Percentiles rank a stretch among this genome's conserved stretches.
Evolutionary conservation across 1,140 invertebrate species (phyloP).

Genomic region (Pectinophora gossypiella): DNA sequence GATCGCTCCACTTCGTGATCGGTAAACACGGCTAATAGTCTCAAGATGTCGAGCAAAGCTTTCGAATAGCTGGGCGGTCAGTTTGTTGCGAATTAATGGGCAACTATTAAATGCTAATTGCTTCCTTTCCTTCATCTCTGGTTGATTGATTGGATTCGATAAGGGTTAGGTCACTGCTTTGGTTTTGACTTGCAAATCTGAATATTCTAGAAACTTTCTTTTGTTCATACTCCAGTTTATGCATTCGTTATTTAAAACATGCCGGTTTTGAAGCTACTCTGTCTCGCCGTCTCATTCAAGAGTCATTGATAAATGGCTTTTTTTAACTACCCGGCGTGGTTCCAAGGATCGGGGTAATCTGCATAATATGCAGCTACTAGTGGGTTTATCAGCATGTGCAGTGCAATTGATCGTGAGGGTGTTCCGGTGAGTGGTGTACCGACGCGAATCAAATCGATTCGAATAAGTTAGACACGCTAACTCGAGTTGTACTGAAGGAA

Average conservation of each 20-base stretch:
- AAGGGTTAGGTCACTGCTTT: no score
- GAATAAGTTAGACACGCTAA: no score
- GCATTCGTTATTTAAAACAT: not conserved
- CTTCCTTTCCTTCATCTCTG: no score
- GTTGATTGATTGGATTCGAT: no score
- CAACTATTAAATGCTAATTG: no score
- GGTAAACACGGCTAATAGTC: slow-evolving; percentile 28
- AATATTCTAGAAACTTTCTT: no score
- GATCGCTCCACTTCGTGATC: slow-evolving; percentile 54
- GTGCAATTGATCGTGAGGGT: slow-evolving; percentile 35
- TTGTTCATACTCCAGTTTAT: not conserved
- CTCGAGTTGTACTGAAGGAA: no score
- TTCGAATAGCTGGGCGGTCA: no score
- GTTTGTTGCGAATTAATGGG: no score
- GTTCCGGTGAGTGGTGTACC: not conserved
- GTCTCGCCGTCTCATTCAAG: not conserved
- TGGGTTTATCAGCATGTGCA: slow-evolving; percentile 56
- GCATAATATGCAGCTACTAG: slow-evolving; percentile 45
- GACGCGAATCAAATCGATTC: no score
- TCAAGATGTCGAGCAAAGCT: slow-evolving; percentile 17
- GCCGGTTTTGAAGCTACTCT: not conserved
- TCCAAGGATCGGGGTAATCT: slow-evolving; percentile 26
- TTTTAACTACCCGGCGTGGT: slow-evolving; percentile 6
- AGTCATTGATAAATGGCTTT: slow-evolving; percentile 6
- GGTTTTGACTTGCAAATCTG: no score